Percentiles rank a stretch among this genome's conserved stretches.
These are phyloP conservation scores for Delia radicum DNA, from an alignment of 1,140 invertebrate species.

Conservation along the genomic window DNA sequence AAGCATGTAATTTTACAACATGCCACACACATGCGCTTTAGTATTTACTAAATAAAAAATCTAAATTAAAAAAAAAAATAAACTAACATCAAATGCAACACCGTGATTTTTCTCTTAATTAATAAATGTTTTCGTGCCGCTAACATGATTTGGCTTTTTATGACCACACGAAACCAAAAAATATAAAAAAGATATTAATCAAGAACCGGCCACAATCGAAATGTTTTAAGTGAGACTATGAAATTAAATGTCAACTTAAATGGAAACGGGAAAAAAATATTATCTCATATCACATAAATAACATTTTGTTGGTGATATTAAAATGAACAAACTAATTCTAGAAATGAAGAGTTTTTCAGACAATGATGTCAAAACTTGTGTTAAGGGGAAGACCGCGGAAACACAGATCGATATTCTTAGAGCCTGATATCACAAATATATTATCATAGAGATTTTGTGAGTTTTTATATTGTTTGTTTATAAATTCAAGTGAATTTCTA, in stretches of 20 bases:
- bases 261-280: background rate
- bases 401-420: too few species aligned
- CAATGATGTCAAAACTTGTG: too few species aligned
- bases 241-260: background rate
- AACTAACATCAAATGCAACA: background rate
- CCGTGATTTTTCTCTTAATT: slow-evolving; percentile 2
- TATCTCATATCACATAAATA: background rate
- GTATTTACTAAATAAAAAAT: background rate
- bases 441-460: too few species aligned
- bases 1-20: background rate
- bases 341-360: too few species aligned
- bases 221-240: background rate
- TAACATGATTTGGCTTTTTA: background rate
- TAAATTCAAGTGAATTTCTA: too few species aligned
- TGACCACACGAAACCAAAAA: background rate
- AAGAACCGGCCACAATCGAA: background rate
- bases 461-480: too few species aligned
- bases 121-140: background rate
- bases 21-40: background rate
- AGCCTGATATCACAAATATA: too few species aligned
- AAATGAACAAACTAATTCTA: too few species aligned
- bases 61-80: background rate
- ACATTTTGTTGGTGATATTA: background rate
- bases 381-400: too few species aligned
- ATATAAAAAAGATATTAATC: background rate